Evolutionary conservation across 2,888 invertebrate genomes (phyloP).

Genomic region (Tryphoninae sp.): DNA sequence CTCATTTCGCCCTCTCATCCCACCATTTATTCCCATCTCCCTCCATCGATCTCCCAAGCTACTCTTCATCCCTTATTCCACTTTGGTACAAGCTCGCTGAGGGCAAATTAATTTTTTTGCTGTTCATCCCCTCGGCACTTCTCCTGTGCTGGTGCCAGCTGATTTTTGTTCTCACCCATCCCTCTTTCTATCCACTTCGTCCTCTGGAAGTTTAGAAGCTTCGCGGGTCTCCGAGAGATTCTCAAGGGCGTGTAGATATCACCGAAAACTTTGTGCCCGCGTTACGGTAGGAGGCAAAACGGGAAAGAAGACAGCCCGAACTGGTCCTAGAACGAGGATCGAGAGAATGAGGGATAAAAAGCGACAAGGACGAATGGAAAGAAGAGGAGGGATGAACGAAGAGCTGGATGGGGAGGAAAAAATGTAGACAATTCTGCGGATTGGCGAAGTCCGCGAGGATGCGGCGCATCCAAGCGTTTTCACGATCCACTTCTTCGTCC

Average conservation of each 20-base stretch:
- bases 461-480: slow-evolving; percentile 52
- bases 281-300: neutral
- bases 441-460: slow-evolving; percentile 48
- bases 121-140: neutral
- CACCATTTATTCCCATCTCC: neutral
- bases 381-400: slow-evolving; percentile 25
- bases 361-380: slow-evolving; percentile 11
- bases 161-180: neutral
- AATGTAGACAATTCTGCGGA: slow-evolving; percentile 52
- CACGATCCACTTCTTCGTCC: slow-evolving; percentile 56
- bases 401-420: slow-evolving; percentile 30
- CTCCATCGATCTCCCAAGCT: neutral
- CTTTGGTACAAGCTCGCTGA: neutral
- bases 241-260: slow-evolving; percentile 6
- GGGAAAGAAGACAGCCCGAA: neutral
- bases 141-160: slow-evolving; percentile 7
- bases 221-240: slow-evolving; percentile 1
- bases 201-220: slow-evolving; percentile 28
- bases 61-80: neutral
- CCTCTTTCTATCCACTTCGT: slow-evolving; percentile 4
- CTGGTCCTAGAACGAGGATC: slow-evolving; percentile 11
- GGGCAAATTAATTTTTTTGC: slow-evolving; percentile 41
- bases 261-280: slow-evolving; percentile 35
- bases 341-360: slow-evolving; percentile 25
- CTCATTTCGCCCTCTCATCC: neutral